Base-by-base conservation (phyloP, 2,888 invertebrate genomes). In the Malthinus flaveolus region DNA sequence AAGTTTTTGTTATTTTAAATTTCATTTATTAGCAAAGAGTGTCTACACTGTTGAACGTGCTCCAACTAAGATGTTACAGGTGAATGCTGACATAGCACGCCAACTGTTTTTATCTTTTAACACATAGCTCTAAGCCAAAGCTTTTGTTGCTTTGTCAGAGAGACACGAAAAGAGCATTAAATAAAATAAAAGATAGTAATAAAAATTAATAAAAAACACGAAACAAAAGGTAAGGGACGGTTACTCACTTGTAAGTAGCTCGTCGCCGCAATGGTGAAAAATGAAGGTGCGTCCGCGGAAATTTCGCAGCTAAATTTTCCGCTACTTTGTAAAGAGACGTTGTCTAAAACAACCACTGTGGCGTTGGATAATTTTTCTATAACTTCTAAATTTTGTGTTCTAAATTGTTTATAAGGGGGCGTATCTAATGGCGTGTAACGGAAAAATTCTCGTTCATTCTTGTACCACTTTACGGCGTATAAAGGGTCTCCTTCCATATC, bases 391-490 rank as follows among this genome's bases (percentile, higher is more conserved):
- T 87, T 87, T 13, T 79, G 78, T 64, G 86, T 83, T 36, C 81
- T 79, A 72, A 88, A 88, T 66, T 85, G 82, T 77, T 87, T 87
- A 57, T 84, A 79, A 1, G 86, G 84, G 5, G 86, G 87, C 10
- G 81, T 82, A 66, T 87, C 87, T 59, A 84, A 80, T 0, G 87
- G 87, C 2, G 85, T 76, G 39, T 63, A 73, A 50, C 87, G 79
- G 70, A 84, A 87, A 77, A 88, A 87, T 75, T 88, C 88, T 3
- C 84, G 74, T 61, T 82, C 82, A 1, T 84, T 85, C 45, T 84
- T 81, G 74, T 87, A 87, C 88, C 88, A 88, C 76, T 88, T 88
- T 63, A 88, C 85, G 36, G 86, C 82, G 75, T 88, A 88, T 37
- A 88, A 76, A 37, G 82, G 82, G 66, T 88, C 88, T 12, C 84